phyloP scores from a whole-genome alignment of 1,140 invertebrate species.

The Aphidius ervi region DNA sequence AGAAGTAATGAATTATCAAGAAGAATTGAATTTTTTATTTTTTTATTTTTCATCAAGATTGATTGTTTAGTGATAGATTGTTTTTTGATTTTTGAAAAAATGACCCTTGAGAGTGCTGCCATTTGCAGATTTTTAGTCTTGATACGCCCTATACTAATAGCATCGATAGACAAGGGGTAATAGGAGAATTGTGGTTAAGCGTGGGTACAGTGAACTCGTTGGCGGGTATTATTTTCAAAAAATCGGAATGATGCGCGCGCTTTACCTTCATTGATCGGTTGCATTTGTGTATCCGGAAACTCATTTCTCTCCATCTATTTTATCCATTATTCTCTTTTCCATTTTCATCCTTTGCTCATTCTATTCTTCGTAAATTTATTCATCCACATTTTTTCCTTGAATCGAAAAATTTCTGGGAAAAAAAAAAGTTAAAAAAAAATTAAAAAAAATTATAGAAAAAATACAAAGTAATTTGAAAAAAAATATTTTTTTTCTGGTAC shows the following conservation, averaged over 20 bases:
- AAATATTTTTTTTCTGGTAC: no score
- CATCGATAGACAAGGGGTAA: constrained; percentile 19
- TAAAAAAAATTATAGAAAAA: constrained; percentile 26
- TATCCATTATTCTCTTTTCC: constrained; percentile 27
- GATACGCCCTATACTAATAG: constrained; percentile 11
- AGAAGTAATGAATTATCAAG: no score
- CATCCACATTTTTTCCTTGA: no score
- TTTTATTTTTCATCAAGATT: no score
- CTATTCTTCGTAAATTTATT: constrained; percentile 24
- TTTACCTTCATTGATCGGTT: constrained; percentile 46
- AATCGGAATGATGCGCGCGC: constrained; percentile 47
- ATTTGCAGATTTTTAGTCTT: neutral
- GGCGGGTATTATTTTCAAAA: constrained; percentile 47
- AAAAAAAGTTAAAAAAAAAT: constrained; percentile 23
- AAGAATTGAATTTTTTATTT: no score
- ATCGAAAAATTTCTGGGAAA: constrained; percentile 19
- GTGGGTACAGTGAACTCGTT: constrained; percentile 26
- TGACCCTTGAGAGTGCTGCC: no score
- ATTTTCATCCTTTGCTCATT: constrained; percentile 26
- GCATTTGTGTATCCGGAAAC: constrained; percentile 5
- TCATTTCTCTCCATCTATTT: constrained; percentile 3
- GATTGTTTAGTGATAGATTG: no score
- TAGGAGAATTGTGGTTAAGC: constrained; percentile 26
- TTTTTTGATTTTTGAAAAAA: no score
- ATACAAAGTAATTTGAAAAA: neutral